Conservation (phyloP, 1,140 invertebrate species). For the Atopsyche davidsoni region DNA sequence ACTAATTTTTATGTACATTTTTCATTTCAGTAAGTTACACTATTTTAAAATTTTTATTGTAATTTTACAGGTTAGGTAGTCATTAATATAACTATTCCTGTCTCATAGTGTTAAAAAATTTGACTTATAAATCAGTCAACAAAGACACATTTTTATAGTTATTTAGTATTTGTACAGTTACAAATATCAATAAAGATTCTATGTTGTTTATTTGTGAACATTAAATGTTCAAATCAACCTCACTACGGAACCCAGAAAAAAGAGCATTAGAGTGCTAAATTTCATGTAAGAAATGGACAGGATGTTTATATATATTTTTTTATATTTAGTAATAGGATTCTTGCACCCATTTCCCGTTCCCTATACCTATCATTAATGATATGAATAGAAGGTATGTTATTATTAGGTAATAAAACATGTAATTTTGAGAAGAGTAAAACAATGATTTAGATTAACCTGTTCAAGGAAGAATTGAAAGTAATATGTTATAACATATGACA, state of each 20-base stretch:
- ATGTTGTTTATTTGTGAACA: neutral
- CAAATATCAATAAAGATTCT: neutral
- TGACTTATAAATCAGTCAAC: neutral
- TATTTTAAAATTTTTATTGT: neutral
- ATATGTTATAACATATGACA: too few relatives aligned
- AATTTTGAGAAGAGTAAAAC: too few relatives aligned
- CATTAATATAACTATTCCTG: neutral
- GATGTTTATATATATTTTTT: neutral
- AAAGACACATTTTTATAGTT: slow-evolving; percentile 5
- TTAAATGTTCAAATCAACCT: neutral
- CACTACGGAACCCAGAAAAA: too few relatives aligned
- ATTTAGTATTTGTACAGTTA: slow-evolving; percentile 2
- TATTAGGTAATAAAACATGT: too few relatives aligned
- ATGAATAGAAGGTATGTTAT: neutral
- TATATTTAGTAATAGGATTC: neutral
- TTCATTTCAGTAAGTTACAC: neutral
- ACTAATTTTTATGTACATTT: neutral
- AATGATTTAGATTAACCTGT: too few relatives aligned
- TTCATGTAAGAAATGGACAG: neutral
- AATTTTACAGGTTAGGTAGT: neutral
- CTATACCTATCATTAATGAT: neutral
- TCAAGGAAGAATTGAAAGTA: too few relatives aligned
- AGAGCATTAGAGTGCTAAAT: too few relatives aligned
- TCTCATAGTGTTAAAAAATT: neutral
- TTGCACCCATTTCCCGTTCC: neutral